Percentiles rank a stretch among this genome's conserved stretches.
Evolutionary conservation across 2,113 vertebrate genomes (phyloP).

Genomic region (Ctenomys sociabilis): DNA sequence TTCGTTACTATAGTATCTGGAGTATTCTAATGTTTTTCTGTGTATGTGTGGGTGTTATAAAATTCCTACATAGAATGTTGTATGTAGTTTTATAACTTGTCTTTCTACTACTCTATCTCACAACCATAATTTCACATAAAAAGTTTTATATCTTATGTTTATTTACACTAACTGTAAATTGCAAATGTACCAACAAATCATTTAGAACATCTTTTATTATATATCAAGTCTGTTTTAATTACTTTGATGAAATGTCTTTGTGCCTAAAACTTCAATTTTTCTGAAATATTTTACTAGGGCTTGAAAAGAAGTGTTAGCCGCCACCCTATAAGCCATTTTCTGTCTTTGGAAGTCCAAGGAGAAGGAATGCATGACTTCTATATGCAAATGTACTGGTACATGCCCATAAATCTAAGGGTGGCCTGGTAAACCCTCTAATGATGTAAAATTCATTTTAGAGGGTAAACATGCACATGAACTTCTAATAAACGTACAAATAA

Average conservation of each 20-base stretch:
- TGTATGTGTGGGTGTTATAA: neutral
- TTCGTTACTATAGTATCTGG: neutral
- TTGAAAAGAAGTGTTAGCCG: neutral
- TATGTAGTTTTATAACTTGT: neutral
- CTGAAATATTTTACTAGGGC: neutral
- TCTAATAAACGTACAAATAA: constrained; percentile 16
- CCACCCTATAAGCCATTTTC: neutral
- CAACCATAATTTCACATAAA: neutral
- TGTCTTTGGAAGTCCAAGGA: neutral
- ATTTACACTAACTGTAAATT: neutral
- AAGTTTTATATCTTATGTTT: neutral
- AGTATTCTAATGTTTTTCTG: neutral
- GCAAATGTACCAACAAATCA: neutral
- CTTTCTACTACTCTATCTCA: neutral
- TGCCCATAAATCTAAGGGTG: neutral
- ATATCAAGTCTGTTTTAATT: neutral
- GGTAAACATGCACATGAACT: neutral
- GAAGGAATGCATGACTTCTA: neutral
- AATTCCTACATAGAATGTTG: neutral
- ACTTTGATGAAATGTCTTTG: neutral
- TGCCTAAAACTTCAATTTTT: neutral
- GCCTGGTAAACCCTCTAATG: neutral
- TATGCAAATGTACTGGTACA: neutral
- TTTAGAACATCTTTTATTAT: neutral
- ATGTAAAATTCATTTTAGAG: neutral